Conservation (phyloP, 2,113 vertebrate genomes). For the Pantherophis guttatus region DNA sequence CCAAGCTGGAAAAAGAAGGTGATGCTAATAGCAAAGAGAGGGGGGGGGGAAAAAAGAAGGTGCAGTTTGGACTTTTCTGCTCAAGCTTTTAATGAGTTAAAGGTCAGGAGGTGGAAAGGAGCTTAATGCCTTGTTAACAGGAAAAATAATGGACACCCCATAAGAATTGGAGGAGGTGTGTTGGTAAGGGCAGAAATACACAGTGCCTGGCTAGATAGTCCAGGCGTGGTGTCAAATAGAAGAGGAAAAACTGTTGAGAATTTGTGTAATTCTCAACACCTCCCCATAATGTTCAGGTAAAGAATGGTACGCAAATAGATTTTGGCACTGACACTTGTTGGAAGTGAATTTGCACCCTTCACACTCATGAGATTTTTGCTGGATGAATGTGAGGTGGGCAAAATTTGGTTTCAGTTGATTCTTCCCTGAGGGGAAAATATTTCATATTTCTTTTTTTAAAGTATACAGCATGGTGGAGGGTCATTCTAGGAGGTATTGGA, state of each 20-base stretch:
- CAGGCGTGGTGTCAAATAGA: not conserved
- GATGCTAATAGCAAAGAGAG: constrained; percentile 29
- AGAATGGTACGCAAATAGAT: not conserved
- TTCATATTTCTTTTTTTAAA: not conserved
- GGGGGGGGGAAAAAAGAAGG: not conserved
- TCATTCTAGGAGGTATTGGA: not conserved
- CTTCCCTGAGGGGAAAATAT: not conserved
- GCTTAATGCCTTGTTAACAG: constrained; percentile 5
- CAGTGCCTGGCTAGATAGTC: not conserved
- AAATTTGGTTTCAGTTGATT: not conserved
- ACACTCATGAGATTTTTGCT: not conserved
- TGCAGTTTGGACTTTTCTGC: not conserved
- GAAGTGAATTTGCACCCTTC: not conserved
- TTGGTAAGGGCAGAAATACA: not conserved
- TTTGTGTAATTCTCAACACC: not conserved
- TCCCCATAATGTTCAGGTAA: not conserved
- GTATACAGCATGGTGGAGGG: not conserved
- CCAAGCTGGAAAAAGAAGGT: constrained; percentile 27
- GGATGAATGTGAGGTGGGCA: not conserved
- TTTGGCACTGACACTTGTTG: not conserved
- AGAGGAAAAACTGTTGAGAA: not conserved
- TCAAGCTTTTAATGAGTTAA: constrained; percentile 32
- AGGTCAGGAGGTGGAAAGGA: not conserved
- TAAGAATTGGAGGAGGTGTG: no score
- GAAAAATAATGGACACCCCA: not conserved